These are phyloP conservation scores for Coregonus clupeaformis DNA, from an alignment of 2,113 vertebrate species.

Conservation along the genomic window DNA sequence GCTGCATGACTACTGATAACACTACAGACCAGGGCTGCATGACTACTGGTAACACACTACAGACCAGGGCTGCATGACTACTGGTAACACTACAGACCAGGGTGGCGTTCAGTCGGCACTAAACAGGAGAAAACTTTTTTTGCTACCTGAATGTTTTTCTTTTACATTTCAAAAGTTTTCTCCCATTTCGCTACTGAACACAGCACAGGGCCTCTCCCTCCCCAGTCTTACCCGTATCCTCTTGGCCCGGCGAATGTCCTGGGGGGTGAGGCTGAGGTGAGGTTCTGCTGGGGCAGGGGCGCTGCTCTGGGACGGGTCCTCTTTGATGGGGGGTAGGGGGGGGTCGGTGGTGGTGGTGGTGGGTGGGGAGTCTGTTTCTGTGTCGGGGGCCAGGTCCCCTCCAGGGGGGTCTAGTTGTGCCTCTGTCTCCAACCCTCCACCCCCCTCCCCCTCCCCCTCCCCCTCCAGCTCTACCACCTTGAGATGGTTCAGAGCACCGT, in stretches of 20 bases:
- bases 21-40: too few species aligned
- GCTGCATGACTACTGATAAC: too few species aligned
- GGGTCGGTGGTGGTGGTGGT: conserved; percentile 36
- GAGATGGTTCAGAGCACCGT: conserved; percentile 80
- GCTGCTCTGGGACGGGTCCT: conserved; percentile 69
- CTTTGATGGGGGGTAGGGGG: conserved; percentile 70
- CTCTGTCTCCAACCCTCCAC: conserved; percentile 55
- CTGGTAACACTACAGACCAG: too few species aligned
- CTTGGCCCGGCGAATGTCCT: conserved; percentile 86
- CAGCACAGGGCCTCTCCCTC: neutral
- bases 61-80: too few species aligned
- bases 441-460: conserved; percentile 54
- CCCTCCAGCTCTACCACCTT: conserved; percentile 78
- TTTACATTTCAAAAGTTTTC: too few species aligned
- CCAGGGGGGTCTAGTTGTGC: conserved; percentile 62
- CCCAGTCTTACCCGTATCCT: conserved; percentile 65
- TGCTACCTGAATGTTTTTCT: too few species aligned
- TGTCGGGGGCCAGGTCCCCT: conserved; percentile 62
- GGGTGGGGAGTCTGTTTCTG: conserved; percentile 44
- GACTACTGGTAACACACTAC: too few species aligned
- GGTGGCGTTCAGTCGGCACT: too few species aligned
- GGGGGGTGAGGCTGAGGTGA: conserved; percentile 79
- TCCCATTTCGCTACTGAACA: neutral
- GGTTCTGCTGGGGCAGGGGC: conserved; percentile 60
- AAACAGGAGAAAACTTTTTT: too few species aligned